Base-by-base conservation (phyloP, 2,113 vertebrate species). In the Megatriorchis doriae region DNA sequence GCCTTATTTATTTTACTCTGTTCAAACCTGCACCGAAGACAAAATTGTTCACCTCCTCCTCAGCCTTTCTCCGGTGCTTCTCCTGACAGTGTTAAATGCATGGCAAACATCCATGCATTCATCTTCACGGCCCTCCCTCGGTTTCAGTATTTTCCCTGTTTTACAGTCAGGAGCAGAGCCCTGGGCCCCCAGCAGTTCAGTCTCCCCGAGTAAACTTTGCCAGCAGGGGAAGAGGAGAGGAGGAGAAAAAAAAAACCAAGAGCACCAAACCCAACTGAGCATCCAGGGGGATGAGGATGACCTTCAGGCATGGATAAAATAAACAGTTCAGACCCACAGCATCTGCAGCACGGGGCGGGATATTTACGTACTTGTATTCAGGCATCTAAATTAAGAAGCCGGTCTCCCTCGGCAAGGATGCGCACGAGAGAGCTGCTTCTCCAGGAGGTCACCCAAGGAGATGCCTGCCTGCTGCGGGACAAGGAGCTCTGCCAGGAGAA, bases 261-360 rank as follows among this genome's bases (percentile, higher is more conserved):
- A 88, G 18, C 82, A 77, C 26, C 45, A 58, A 66, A 66, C 38
- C 16, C 88, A 70, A 4, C 0, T 15, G 40, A 90, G 25, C 62
- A 82, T 38, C 45, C 50, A 27, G 27, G 45, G 62, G 53, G 61
- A 40, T 29, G 36, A 45, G 65, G 34, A 27, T 11, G 78, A 85
- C 71, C 70, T 88, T 85, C 93, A 93, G 45, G 17, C n/a, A 29
- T 1, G 3, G 65, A 20, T 48, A 55, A 84, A 94, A 23, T 2
- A 48, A 91, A 88, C 50, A 74, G 25, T 23, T 90, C 58, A 78
- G 59, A 66, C 90, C 77, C 36, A 9, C 45, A 58, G 87, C 63
- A 71, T 21, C 38, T 3, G 0, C 42, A 79, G 73, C 1, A 4
- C 0, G 0, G 45, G 53, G 27, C 7, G 84, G 55, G 92, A 70